Conservation (phyloP, 2,888 invertebrate genomes). For the Pimpla rufipes region DNA sequence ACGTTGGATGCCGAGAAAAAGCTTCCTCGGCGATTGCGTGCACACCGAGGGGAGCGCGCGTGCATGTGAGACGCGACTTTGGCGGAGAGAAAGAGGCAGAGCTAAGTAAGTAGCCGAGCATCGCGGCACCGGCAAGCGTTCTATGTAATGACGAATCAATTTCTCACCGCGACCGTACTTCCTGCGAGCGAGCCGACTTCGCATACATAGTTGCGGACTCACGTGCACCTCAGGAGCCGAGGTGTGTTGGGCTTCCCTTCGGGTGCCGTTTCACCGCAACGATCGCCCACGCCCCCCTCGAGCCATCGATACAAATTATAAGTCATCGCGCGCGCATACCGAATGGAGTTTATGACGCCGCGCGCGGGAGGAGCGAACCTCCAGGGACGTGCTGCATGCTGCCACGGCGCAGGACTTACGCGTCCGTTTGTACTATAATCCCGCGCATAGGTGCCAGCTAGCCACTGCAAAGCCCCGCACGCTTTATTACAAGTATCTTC, state of each 20-base stretch:
- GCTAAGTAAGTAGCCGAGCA: constrained; percentile 42
- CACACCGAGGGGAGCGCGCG: too few relatives aligned
- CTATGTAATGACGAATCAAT: constrained; percentile 81
- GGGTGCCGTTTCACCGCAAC: constrained; percentile 69
- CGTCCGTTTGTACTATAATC: constrained; percentile 52
- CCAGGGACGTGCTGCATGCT: constrained; percentile 5
- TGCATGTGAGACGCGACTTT: background rate
- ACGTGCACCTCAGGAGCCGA: constrained; percentile 32
- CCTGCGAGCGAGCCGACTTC: constrained; percentile 57
- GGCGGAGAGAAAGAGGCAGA: constrained; percentile 25
- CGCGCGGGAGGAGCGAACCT: constrained; percentile 24
- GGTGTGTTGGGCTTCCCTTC: constrained; percentile 62
- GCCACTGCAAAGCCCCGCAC: constrained; percentile 35
- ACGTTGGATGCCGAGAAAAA: background rate
- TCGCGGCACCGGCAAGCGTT: constrained; percentile 35
- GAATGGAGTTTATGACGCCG: constrained; percentile 42
- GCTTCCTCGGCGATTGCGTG: constrained; percentile 1
- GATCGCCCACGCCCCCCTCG: constrained; percentile 75
- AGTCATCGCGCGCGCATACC: constrained; percentile 68
- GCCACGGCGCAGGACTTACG: constrained; percentile 14
- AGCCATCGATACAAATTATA: constrained; percentile 75
- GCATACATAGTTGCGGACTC: constrained; percentile 14
- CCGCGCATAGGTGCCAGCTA: constrained; percentile 59
- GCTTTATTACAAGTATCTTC: constrained; percentile 45
- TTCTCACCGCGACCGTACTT: constrained; percentile 75